A percentile compares a stretch with the other conserved stretches of the same genome.
Conservation (phyloP, 2,797 vertebrate genomes). For the Scolopax bukidnonensis region DNA sequence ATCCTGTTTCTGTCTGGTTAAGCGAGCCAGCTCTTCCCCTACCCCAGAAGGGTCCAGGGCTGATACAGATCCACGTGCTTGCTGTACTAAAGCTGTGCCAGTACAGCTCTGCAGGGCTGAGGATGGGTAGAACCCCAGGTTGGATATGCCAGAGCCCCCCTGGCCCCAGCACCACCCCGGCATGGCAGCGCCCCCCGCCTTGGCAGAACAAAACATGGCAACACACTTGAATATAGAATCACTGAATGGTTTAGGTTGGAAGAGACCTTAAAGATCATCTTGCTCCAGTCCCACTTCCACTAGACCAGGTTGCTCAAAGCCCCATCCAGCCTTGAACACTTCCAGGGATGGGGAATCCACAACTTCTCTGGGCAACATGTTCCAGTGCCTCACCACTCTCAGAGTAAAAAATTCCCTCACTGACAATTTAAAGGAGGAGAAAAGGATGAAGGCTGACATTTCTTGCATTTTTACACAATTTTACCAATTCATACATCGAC, state of each 20-base stretch:
- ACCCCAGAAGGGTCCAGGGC: not conserved
- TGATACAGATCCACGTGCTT: rapidly evolving
- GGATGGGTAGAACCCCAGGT: not conserved
- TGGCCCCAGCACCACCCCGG: rapidly evolving
- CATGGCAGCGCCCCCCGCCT: not conserved
- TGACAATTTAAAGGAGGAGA: not conserved
- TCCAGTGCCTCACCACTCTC: not conserved
- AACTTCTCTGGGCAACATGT: not conserved
- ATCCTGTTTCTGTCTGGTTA: not conserved
- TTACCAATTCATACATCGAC: rapidly evolving
- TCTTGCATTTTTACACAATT: not conserved
- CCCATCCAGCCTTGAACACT: not conserved
- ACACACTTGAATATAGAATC: not conserved
- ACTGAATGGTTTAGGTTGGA: not conserved
- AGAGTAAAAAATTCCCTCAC: not conserved
- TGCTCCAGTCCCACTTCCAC: not conserved
- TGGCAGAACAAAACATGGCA: rapidly evolving
- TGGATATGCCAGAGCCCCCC: rapidly evolving
- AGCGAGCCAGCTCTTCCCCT: not conserved
- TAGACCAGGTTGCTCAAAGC: not conserved
- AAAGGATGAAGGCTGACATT: not conserved
- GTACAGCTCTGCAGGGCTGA: not conserved
- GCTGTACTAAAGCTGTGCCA: not conserved
- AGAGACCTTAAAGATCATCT: not conserved
- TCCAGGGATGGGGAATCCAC: not conserved